These are phyloP conservation scores for Pteromalus puparum DNA, from an alignment of 1,140 invertebrate species.

Conservation along the genomic window DNA sequence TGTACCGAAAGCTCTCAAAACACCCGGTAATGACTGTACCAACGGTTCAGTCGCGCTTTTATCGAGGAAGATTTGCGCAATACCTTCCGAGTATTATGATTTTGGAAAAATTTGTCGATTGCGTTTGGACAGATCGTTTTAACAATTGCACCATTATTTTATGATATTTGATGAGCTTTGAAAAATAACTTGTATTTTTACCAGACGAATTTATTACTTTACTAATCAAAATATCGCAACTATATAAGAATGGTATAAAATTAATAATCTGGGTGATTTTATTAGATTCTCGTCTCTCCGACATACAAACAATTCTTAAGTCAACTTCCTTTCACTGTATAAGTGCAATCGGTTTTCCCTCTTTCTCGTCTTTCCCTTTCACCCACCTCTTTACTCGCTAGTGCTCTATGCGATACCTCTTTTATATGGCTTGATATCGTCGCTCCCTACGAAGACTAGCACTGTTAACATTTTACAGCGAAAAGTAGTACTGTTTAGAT, in stretches of 20 bases:
- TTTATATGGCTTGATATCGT: slow-evolving; percentile 23
- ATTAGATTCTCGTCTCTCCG: not conserved
- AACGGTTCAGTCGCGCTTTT: not conserved
- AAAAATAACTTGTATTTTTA: not conserved
- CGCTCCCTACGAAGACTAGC: too few relatives aligned
- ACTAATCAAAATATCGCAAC: too few relatives aligned
- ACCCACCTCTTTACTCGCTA: not conserved
- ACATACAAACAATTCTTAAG: not conserved
- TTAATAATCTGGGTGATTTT: not conserved
- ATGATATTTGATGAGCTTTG: not conserved
- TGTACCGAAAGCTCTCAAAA: not conserved
- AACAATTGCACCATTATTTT: not conserved
- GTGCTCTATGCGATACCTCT: not conserved
- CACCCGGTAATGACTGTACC: not conserved
- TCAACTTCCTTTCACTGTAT: slow-evolving; percentile 8
- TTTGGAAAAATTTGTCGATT: not conserved
- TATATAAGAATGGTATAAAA: too few relatives aligned
- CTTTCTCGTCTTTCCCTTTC: slow-evolving; percentile 1
- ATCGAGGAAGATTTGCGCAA: not conserved
- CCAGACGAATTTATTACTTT: not conserved
- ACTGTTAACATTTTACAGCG: too few relatives aligned
- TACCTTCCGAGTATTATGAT: not conserved
- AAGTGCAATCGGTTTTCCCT: slow-evolving; percentile 13
- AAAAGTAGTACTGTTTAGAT: too few relatives aligned
- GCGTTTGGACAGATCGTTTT: too few relatives aligned